These are phyloP conservation scores for Luperina nickerlii DNA, from an alignment of 2,888 invertebrate species.

Conservation along the genomic window DNA sequence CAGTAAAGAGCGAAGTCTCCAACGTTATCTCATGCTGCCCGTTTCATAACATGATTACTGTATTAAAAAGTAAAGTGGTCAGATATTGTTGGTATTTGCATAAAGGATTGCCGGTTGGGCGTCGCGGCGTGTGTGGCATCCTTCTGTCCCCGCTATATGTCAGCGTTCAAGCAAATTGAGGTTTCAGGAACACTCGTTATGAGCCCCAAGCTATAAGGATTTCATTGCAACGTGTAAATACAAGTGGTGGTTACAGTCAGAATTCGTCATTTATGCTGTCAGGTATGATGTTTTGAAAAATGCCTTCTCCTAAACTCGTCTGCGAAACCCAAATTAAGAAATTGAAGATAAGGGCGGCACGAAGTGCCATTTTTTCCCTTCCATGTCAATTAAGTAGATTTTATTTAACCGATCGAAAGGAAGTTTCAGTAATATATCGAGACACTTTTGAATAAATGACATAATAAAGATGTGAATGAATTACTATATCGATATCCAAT, in stretches of 20 bases:
- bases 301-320: conserved; percentile 40
- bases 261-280: conserved; percentile 73
- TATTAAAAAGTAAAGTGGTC: conserved; percentile 75
- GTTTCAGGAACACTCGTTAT: conserved; percentile 83
- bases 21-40: conserved; percentile 66
- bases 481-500: conserved; percentile 84
- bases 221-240: conserved; percentile 69
- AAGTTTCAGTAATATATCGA: conserved; percentile 61
- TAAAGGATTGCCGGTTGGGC: conserved; percentile 81
- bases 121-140: conserved; percentile 79
- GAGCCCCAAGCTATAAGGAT: conserved; percentile 68
- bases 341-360: conserved; percentile 28
- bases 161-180: conserved; percentile 78
- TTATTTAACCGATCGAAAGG: conserved; percentile 48
- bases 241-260: conserved; percentile 60
- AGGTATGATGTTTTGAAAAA: conserved; percentile 62
- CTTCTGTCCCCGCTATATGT: conserved; percentile 72
- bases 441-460: conserved; percentile 75
- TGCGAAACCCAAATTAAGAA: conserved; percentile 46
- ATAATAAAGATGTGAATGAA: conserved; percentile 84
- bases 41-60: conserved; percentile 74
- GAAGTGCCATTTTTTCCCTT: conserved; percentile 32
- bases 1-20: conserved; percentile 45
- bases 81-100: conserved; percentile 83
- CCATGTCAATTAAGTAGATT: conserved; percentile 55